Evolutionary conservation across 2,113 vertebrate genomes (phyloP).

Genomic region (Psettodes erumei): DNA sequence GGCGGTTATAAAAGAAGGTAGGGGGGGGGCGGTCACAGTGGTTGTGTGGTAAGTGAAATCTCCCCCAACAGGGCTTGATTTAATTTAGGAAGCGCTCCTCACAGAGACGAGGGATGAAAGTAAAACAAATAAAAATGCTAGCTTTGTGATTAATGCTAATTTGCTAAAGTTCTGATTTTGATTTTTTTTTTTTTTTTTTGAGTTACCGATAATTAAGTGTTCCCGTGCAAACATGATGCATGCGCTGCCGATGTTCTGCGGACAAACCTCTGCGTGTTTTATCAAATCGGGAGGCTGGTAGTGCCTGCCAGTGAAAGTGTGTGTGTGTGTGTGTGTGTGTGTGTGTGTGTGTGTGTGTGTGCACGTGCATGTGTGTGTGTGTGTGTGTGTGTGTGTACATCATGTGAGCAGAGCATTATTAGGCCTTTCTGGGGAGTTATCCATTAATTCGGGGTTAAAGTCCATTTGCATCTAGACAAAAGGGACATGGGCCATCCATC

Average conservation of each 20-base stretch:
- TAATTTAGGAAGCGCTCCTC: conserved; percentile 19
- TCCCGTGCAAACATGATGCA: conserved; percentile 24
- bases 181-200: neutral
- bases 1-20: conserved; percentile 39
- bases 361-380: conserved; percentile 23
- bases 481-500: conserved; percentile 82
- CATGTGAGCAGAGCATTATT: conserved; percentile 78
- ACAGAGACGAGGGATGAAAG: conserved; percentile 10
- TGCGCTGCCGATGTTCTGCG: conserved; percentile 4
- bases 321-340: no score
- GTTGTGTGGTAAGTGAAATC: conserved; percentile 48
- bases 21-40: conserved; percentile 38
- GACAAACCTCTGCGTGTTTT: conserved; percentile 27
- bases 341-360: conserved; percentile 32
- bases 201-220: conserved; percentile 12
- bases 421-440: conserved; percentile 80
- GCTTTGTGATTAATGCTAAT: conserved; percentile 23
- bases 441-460: conserved; percentile 85
- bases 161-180: no score
- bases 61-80: conserved; percentile 21
- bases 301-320: conserved; percentile 18
- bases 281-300: conserved; percentile 37
- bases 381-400: conserved; percentile 38
- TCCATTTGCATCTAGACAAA: conserved; percentile 87
- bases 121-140: conserved; percentile 17